Percentiles rank a stretch among this genome's conserved stretches.
phyloP scores from a whole-genome alignment of 2,888 invertebrate genomes.

The Cosmopolites sordidus region DNA sequence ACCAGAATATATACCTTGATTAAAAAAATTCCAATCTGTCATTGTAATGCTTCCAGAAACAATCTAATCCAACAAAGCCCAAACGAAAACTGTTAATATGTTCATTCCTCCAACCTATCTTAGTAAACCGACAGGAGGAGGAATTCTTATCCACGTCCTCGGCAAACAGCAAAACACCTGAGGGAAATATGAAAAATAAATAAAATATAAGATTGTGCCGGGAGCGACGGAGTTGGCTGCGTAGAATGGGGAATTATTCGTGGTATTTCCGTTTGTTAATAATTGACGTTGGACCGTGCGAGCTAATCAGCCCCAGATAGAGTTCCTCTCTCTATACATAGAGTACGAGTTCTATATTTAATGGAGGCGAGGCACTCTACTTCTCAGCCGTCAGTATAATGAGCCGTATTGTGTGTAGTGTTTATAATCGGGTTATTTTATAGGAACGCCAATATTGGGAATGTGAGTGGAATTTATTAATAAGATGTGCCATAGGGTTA shows the following conservation, averaged over 20 bases:
- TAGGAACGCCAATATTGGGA: neutral
- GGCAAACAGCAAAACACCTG: conserved; percentile 25
- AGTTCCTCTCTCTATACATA: neutral
- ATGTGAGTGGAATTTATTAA: too few species aligned
- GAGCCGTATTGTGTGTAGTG: conserved; percentile 3
- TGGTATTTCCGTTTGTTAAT: neutral
- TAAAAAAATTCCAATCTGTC: too few species aligned
- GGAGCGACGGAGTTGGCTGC: too few species aligned
- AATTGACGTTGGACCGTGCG: neutral
- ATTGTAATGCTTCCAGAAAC: too few species aligned
- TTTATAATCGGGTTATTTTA: conserved; percentile 6
- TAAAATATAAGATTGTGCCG: conserved; percentile 23
- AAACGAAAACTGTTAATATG: too few species aligned
- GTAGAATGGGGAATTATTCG: too few species aligned
- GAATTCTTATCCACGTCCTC: conserved; percentile 3
- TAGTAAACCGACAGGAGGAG: too few species aligned
- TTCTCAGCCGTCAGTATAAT: conserved; percentile 3
- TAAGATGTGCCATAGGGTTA: too few species aligned
- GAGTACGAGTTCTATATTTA: conserved; percentile 2
- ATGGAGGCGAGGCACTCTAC: neutral
- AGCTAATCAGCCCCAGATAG: neutral
- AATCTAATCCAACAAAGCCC: too few species aligned
- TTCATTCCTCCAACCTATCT: too few species aligned
- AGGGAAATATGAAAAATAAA: conserved; percentile 27
- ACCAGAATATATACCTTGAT: too few species aligned